Base-by-base conservation (phyloP, 2,888 invertebrate genomes). In the Papilio demoleus region DNA sequence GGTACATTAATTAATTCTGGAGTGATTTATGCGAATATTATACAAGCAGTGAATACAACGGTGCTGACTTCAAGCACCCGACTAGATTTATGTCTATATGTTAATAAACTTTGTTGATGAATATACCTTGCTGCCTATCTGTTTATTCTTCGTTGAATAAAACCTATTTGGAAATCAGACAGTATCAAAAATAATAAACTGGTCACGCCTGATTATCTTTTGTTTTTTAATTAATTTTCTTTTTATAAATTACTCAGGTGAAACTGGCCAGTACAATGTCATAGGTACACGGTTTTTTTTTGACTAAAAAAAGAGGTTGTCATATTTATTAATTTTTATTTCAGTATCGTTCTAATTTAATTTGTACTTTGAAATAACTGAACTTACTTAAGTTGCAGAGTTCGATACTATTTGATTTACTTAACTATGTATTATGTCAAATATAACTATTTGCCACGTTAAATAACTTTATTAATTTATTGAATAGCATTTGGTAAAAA, bases 1-100 rank as follows among this genome's bases (percentile, higher is more conserved):
- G 77, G 74, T 79, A 76, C 81, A 82, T 86, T 88, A 90, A 91
- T 90, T 90, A 91, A 90, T 90, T 88, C 88, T 67, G 65, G 71
- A 72, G 77, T 88, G 90, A 92, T 89, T 88, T 88, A 91, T 86
- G 88, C 76, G 87, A 85, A 85, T 88, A 89, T 90, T 90, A 91
- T 91, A 80, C 90, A 81, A 75, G 71, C 74, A 77, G 71, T 74
- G 73, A 75, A 72, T 76, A 76, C 76, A 77, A 70, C 75, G 70
- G 74, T 73, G 79, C 78, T 80, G 80, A 80, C 79, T 79, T 77
- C 78, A 81, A 82, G 78, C 80, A 79, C 80, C 76, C 70, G 73
- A 66, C 75, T 74, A 75, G 77, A 83, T 85, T 85, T 84, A 85
- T 85, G 83, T 78, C 76, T 78, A 75, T 83, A 85, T 85, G 85